Evolutionary conservation across 1,140 invertebrate species (phyloP), one percentile per base, ranked within the genome.

Genomic region (Drosophila malerkotliana): DNA sequence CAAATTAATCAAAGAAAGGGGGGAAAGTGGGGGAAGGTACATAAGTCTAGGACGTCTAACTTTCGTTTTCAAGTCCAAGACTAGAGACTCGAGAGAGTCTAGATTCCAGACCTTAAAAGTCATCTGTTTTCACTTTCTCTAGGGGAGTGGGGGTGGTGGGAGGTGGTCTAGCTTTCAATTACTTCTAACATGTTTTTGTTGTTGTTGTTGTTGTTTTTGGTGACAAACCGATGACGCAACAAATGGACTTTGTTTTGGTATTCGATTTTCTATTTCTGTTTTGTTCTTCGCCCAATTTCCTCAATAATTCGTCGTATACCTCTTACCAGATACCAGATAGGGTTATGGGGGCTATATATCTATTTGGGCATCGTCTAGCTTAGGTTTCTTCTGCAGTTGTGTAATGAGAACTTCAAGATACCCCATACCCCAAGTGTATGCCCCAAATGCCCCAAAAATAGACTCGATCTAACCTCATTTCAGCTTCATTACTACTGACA

Each of bases 201-300:
- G 0, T 39, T 4, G n/a, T 39, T 39, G 1, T 39, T 4, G 5
- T 39, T 39, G 21, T 21, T 39, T 39, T 8, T 34, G 52, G 41
- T 75, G 63, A 77, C 58, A 77, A 68, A 66, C 49, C 66, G 54
- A 69, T 81, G 77, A 80, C 60, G 72, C 77, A 81, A 79, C 73
- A 28, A 26, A 26, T 3, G 41, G 14, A 15, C 12, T 51, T 12
- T 60, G 15, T 14, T 52, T 45, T 51, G 51, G 9, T 21, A 7
- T 28, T 28, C 61, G 60, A 7, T 48, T 71, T 77, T 77, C 74
- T 71, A 69, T 77, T 76, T 75, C 30, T 74, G 14, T 44, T 37
- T 1, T 32, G 26, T 62, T 28, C 53, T 37, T 39, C 18, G 71
- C 39, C 54, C n/a, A 32, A 55, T 60, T 68, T 55, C 21, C 41